Conservation (phyloP, 2,888 invertebrate genomes). For the Parelbella ahira region DNA sequence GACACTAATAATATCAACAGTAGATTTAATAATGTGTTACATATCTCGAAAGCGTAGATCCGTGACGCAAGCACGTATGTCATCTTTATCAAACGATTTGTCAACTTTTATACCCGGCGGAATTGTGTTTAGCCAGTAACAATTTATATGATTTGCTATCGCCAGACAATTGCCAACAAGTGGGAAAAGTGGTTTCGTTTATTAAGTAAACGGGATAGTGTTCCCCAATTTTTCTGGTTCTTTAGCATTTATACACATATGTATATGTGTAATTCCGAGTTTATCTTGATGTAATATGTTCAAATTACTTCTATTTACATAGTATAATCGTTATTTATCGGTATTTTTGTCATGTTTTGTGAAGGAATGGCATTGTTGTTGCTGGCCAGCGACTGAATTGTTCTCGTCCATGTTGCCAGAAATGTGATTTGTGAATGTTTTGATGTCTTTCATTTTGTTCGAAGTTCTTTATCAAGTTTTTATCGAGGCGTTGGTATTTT, state of each 20-base stretch:
- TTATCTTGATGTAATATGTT: constrained; percentile 23
- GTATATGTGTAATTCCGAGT: too few relatives aligned
- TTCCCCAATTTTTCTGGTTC: neutral
- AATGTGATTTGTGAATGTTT: constrained; percentile 1
- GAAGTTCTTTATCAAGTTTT: neutral
- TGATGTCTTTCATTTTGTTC: constrained; percentile 4
- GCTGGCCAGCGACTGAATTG: constrained; percentile 4
- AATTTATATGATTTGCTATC: constrained; percentile 35
- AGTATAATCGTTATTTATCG: constrained; percentile 5
- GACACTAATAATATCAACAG: too few relatives aligned
- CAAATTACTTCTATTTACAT: constrained; percentile 20
- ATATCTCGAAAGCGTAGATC: too few relatives aligned
- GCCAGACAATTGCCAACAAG: constrained; percentile 18
- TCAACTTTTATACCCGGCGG: constrained; percentile 51
- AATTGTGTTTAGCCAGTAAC: constrained; percentile 33
- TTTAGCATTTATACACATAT: too few relatives aligned
- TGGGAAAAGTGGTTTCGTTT: constrained; percentile 17
- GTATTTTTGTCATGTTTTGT: constrained; percentile 3
- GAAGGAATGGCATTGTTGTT: constrained; percentile 6
- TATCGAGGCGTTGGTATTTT: too few relatives aligned
- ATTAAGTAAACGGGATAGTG: constrained; percentile 2
- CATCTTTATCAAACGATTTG: constrained; percentile 65
- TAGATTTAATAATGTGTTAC: too few relatives aligned
- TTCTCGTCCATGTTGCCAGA: constrained; percentile 4
- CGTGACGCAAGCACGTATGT: constrained; percentile 38